Evolutionary conservation across 2,888 invertebrate species (phyloP), one percentile per base, ranked within the genome.

Genomic region (Aphrophora alni): DNA sequence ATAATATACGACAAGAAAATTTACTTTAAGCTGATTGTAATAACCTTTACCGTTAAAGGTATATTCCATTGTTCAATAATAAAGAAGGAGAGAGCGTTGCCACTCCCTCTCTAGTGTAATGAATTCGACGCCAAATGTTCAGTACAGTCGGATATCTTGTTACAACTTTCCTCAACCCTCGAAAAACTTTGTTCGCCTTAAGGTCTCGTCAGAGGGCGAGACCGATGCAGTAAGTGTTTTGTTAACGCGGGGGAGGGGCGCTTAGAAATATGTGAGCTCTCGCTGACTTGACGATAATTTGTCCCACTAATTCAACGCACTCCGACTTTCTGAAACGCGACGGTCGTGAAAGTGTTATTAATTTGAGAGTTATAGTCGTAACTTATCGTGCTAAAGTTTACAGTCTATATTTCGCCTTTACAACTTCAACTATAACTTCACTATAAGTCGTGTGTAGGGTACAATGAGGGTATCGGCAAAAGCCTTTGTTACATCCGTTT

Each of bases 401-500:
- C 59, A 59, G 59, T 21, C 59, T 59, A 59, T 59, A 59, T 59
- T 59, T 59, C 59, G n/a, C 21, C 59, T 21, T 59, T 59, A 59
- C 59, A 59, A 44, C 44, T 44, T 14, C 7, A 44, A 44, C 44
- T 44, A 33, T 33, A 33, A 33, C 5, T 33, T 8, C 33, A 5
- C 33, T 33, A n/a, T n/a, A 33, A 33, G 44, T 44, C 44, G 2
- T 44, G 44, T 44, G 12, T 59, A 33, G n/a, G 3, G 21, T 59
- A 14, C 59, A 59, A 59, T 59, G 59, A 59, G 59, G 59, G 59
- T 59, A 59, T 59, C 21, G 59, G 59, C 5, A 21, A 14, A 59
- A 14, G 59, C 59, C 59, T 59, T 59, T 59, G 59, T 59, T 59
- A 59, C 59, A 59, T 59, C 59, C 21, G 59, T 59, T 59, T 59